Conservation (phyloP, 92 coral and sea anemone genomes). For the Paragorgia papillata region DNA sequence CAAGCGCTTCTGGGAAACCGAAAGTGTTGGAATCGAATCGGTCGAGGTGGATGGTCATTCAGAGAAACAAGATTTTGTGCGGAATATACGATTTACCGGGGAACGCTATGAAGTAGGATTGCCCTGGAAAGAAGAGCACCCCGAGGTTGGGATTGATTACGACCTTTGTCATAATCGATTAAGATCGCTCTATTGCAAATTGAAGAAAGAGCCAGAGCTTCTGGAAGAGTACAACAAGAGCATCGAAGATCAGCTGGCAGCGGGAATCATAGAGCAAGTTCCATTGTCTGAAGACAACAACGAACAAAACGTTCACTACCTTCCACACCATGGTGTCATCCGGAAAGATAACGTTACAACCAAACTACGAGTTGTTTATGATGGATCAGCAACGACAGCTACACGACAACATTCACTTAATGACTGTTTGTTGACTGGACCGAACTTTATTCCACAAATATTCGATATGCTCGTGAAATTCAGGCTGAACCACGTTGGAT, state of each 20-base stretch:
- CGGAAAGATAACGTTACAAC: conserved; percentile 47
- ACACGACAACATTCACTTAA: conserved; percentile 42
- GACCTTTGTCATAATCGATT: conserved; percentile 16
- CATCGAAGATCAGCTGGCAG: conserved; percentile 17
- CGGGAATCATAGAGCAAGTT: conserved; percentile 16
- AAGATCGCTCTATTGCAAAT: neutral
- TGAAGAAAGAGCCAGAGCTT: conserved; percentile 1
- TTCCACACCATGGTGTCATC: neutral
- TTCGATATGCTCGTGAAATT: conserved; percentile 47
- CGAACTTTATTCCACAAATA: conserved; percentile 50
- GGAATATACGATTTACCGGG: conserved; percentile 1
- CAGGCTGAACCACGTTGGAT: neutral
- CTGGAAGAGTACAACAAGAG: neutral
- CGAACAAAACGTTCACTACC: neutral
- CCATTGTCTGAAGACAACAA: neutral
- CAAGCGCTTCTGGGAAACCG: conserved; percentile 37
- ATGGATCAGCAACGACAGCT: conserved; percentile 51
- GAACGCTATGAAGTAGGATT: conserved; percentile 9
- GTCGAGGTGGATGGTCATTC: too few species aligned
- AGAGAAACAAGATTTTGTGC: neutral
- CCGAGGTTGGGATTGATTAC: neutral
- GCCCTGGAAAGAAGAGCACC: conserved; percentile 10
- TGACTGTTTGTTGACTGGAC: conserved; percentile 62
- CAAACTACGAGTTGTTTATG: conserved; percentile 56
- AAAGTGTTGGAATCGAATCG: neutral